Evolutionary conservation across 1,140 invertebrate genomes (phyloP).

Genomic region (Pseudomyrmex gracilis): DNA sequence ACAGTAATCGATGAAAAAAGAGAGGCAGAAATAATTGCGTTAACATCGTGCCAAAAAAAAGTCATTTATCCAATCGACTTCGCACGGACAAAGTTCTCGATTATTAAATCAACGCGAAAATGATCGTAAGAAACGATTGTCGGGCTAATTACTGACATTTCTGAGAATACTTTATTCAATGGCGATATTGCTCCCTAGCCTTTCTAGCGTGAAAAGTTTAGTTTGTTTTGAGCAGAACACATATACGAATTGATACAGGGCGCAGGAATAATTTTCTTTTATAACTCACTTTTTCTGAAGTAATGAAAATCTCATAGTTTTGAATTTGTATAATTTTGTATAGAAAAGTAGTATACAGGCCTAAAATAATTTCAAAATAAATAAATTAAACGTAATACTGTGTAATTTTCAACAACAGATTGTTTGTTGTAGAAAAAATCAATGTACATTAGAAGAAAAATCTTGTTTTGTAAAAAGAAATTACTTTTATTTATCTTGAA

Average conservation of each 20-base stretch:
- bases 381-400: too few relatives aligned
- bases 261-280: not conserved
- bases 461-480: too few relatives aligned
- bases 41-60: not conserved
- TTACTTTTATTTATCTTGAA: not conserved
- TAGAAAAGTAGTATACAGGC: too few relatives aligned
- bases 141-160: constrained; percentile 13
- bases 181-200: not conserved
- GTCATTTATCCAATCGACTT: not conserved
- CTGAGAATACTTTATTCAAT: not conserved
- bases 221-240: not conserved
- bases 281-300: not conserved
- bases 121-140: not conserved
- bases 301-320: too few relatives aligned
- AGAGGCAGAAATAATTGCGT: not conserved
- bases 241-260: not conserved
- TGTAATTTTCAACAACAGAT: too few relatives aligned
- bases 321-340: too few relatives aligned
- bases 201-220: not conserved
- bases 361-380: too few relatives aligned
- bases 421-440: too few relatives aligned
- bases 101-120: constrained; percentile 1
- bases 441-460: too few relatives aligned
- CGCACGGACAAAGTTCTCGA: not conserved
- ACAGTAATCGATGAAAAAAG: not conserved